Evolutionary conservation across 2,113 vertebrate species (phyloP), one percentile per base, ranked within the genome.

Genomic region (Leptocoma aspasia): DNA sequence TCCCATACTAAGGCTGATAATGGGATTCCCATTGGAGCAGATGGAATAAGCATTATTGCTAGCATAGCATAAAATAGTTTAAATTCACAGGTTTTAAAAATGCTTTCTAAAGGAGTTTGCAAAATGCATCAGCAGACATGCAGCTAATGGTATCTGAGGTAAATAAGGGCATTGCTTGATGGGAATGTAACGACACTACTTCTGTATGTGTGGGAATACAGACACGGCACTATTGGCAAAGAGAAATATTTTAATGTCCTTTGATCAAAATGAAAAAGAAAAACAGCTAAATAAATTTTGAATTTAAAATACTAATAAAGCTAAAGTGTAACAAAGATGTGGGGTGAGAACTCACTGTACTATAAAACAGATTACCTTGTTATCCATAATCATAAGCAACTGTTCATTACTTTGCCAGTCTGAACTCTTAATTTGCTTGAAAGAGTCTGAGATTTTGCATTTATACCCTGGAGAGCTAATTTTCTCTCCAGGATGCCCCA

Each of bases 361-460:
- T 89, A 22, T 33, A 35, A 50, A 92, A 95, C 9, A 3, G 59
- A 85, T 77, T 88, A 65, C 19, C 70, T 95, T 57, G 42, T 45
- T 76, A 82, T 82, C 78, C 87, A 88, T 94, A 91, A 77, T 86
- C 87, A 94, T 57, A 82, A 81, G 42, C 54, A 92, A 90, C 70
- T 28, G 10, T 53, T 92, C 35, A 77, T 94, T 90, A 59, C 63
- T 85, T 94, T 80, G 19, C 84, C 21, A 85, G 89, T 91, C 78
- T 89, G 49, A 33, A 39, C 37, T 53, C 45, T 42, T 91, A 50
- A 95, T 87, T 92, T 90, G 53, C 15, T 80, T 94, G 61, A 79
- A 94, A 89, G 37, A 80, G 20, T 30, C 78, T 89, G 77, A 69
- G 81, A 76, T 84, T 95, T 94, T 97, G 94, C 94, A 95, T 94